Base-by-base conservation (phyloP, 2,113 vertebrate genomes). In the Ginglymostoma cirratum region DNA sequence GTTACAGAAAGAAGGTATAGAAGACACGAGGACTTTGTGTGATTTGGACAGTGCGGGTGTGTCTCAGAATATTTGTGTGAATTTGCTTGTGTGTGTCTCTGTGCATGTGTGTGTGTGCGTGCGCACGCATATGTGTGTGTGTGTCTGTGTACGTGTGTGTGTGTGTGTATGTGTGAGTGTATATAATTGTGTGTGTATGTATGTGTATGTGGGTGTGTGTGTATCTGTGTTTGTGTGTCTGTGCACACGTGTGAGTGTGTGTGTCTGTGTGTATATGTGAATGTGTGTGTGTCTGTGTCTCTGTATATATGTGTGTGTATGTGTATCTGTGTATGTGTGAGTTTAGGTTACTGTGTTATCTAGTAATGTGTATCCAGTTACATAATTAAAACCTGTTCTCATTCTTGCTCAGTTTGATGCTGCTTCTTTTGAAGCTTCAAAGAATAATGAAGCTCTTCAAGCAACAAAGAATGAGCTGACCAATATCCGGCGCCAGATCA, bases 1-100 rank as follows among this genome's bases (percentile, higher is more conserved):
- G 98, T 97, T 98, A 98, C 97, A 96, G 97, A 95, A 97, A n/a
- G 69, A 98, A 97, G 97, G 98, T 97, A 61, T 61, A 96, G 76
- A 95, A 0, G 95, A 96, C n/a, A 55, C 6, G 24, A 30, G 27
- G 1, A 3, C 70, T 72, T 38, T 19, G 83, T 24, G 83, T 6
- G 80, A 45, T 23, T 85, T 85, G 42, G 38, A n/a, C 38, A 24
- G 23, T 86, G 19, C 45, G 38, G 21, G 42, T 5, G 45, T 24
- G n/a, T 83, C 30, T 34, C 8, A 38, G 34, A 8, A 12, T 12
- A 3, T 34, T 17, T 69, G 67, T 17, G 67, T 21, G 67, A 21
- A 23, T 69, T 17, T 21, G 67, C 17, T 6, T 12, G 4, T 34
- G 17, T 69, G 17, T 17, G 67, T 21, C 7, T 69, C 0, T 69